These are phyloP conservation scores for Mermis nigrescens DNA, from an alignment of 2,888 invertebrate species.

Conservation along the genomic window DNA sequence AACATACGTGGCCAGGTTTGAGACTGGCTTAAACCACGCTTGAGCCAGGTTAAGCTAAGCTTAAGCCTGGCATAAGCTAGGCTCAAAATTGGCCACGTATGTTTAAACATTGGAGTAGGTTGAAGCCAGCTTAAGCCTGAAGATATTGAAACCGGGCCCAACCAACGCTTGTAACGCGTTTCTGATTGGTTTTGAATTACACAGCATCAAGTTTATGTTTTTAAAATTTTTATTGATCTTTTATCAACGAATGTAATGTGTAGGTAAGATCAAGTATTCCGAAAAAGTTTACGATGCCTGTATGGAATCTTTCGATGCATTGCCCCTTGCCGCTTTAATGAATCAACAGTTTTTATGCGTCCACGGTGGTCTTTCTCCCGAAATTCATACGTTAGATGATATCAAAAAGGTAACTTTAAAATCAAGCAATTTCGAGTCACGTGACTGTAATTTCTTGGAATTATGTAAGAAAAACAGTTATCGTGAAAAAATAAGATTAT, in stretches of 20 bases:
- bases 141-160: too few relatives aligned
- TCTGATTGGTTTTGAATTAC: background rate
- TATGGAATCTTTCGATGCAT: slow-evolving; percentile 99
- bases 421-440: background rate
- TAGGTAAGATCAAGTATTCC: slow-evolving; percentile 97
- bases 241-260: slow-evolving; percentile 14
- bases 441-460: background rate
- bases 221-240: background rate
- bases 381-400: slow-evolving; percentile 97
- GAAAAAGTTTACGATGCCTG: slow-evolving; percentile 98
- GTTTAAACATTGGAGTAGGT: too few relatives aligned
- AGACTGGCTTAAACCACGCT: too few relatives aligned
- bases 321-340: slow-evolving; percentile 96
- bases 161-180: too few relatives aligned
- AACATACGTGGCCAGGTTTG: too few relatives aligned
- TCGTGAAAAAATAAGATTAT: too few relatives aligned
- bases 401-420: slow-evolving; percentile 67
- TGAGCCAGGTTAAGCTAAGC: too few relatives aligned
- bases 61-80: too few relatives aligned
- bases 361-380: slow-evolving; percentile 95
- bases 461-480: background rate
- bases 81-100: too few relatives aligned
- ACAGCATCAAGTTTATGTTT: too few relatives aligned
- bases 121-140: too few relatives aligned
- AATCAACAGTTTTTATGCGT: slow-evolving; percentile 99